phyloP scores from a whole-genome alignment of 2,888 invertebrate genomes.

The Melanostoma scalare region DNA sequence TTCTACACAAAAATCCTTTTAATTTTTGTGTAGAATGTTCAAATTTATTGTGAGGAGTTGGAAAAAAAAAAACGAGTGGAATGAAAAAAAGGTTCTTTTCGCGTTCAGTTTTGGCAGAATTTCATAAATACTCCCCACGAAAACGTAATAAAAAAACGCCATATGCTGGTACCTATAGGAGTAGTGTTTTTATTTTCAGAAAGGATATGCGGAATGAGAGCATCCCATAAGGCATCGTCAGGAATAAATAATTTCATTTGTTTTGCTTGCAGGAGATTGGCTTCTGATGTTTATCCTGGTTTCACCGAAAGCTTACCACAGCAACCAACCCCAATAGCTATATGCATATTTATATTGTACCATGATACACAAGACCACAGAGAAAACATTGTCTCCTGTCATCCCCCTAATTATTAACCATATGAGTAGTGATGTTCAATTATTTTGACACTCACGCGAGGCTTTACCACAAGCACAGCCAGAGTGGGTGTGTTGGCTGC shows the following conservation, averaged over 20 bases:
- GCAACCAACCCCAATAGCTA: conserved; percentile 43
- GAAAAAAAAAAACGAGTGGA: no score
- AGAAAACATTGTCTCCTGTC: conserved; percentile 33
- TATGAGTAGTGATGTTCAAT: conserved; percentile 58
- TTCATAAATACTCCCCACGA: no score
- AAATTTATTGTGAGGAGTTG: no score
- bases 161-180: no score
- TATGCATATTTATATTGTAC: no score
- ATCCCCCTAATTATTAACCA: conserved; percentile 51
- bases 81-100: no score
- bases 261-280: conserved; percentile 18
- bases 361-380: conserved; percentile 39
- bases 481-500: neutral
- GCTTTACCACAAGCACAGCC: conserved; percentile 20
- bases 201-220: no score
- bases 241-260: conserved; percentile 62
- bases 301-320: conserved; percentile 15
- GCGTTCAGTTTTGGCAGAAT: no score
- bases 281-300: neutral
- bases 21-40: no score
- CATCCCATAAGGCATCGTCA: conserved; percentile 10
- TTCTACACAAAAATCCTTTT: no score
- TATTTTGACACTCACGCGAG: conserved; percentile 59
- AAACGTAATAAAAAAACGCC: no score
- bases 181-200: no score